Percentiles rank a stretch among this genome's conserved stretches.
phyloP scores from a whole-genome alignment of 2,797 vertebrate genomes.

The Buphagus erythrorhynchus region DNA sequence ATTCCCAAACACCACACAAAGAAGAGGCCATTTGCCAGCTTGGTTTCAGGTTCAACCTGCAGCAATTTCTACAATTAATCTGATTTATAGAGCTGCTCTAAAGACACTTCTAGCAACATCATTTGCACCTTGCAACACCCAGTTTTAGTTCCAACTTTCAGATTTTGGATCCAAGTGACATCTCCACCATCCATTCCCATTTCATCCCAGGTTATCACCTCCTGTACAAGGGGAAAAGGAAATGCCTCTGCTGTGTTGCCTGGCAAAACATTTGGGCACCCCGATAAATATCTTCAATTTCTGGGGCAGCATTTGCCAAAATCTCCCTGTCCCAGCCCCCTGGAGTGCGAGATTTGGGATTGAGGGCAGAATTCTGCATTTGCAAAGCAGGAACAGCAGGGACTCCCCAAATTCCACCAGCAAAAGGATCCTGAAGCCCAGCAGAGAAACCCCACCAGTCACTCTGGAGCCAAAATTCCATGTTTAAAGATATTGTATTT shows the following conservation, averaged over 20 bases:
- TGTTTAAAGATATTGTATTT: neutral
- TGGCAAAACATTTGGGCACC: accelerated
- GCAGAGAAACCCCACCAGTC: neutral
- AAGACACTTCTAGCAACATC: neutral
- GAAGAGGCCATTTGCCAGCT: neutral
- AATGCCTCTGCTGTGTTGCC: neutral
- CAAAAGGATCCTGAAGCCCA: neutral
- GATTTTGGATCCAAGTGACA: neutral
- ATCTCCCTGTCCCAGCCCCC: neutral
- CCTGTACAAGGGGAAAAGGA: neutral
- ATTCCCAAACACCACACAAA: neutral
- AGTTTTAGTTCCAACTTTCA: neutral
- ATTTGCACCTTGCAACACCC: accelerated
- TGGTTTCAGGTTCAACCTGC: neutral
- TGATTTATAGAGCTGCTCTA: neutral
- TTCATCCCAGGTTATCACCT: neutral
- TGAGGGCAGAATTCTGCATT: neutral
- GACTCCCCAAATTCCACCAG: neutral
- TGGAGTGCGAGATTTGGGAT: neutral
- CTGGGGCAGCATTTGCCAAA: neutral
- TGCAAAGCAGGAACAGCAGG: neutral
- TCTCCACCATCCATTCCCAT: accelerated
- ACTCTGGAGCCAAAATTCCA: neutral
- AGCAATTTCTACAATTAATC: neutral
- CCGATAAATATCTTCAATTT: neutral